A percentile compares a stretch with the other conserved stretches of the same genome.
These are phyloP conservation scores for Bursaphelenchus mucronatus DNA, from an alignment of 1,140 invertebrate species.

Conservation along the genomic window DNA sequence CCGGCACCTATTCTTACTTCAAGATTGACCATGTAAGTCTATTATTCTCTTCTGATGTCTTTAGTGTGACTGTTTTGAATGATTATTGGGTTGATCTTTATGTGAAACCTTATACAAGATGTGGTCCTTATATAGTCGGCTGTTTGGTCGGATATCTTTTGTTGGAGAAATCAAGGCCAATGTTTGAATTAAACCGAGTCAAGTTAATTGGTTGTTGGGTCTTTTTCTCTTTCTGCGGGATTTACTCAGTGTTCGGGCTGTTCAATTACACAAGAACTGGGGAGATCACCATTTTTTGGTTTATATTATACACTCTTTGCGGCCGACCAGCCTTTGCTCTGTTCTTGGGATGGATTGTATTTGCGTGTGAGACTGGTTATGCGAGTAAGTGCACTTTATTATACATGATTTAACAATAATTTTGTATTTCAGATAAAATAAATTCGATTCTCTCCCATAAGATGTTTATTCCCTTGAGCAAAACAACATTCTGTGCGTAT, in stretches of 20 bases:
- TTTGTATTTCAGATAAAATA: constrained; percentile 31
- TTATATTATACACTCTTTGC: constrained; percentile 74
- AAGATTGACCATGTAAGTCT: constrained; percentile 52
- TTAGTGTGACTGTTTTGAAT: constrained; percentile 47
- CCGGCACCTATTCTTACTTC: constrained; percentile 58
- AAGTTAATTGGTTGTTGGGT: constrained; percentile 49
- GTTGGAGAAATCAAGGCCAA: constrained; percentile 18
- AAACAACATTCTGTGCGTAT: constrained; percentile 64
- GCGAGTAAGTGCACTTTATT: constrained; percentile 68
- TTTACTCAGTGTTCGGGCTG: constrained; percentile 58
- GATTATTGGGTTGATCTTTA: constrained; percentile 82
- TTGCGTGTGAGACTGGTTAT: constrained; percentile 80
- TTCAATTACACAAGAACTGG: constrained; percentile 56
- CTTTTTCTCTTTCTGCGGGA: constrained; percentile 38
- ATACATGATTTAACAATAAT: not conserved
- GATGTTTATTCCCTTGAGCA: constrained; percentile 61
- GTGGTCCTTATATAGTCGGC: constrained; percentile 65
- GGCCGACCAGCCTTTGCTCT: constrained; percentile 79
- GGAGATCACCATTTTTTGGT: constrained; percentile 48
- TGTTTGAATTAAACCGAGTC: constrained; percentile 39
- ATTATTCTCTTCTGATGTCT: constrained; percentile 18
- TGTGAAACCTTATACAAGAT: constrained; percentile 66
- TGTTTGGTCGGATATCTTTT: constrained; percentile 62
- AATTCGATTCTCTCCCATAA: constrained; percentile 60
- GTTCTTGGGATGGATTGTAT: constrained; percentile 76